phyloP scores from a whole-genome alignment of 2,888 invertebrate genomes.

The Pocota personata region DNA sequence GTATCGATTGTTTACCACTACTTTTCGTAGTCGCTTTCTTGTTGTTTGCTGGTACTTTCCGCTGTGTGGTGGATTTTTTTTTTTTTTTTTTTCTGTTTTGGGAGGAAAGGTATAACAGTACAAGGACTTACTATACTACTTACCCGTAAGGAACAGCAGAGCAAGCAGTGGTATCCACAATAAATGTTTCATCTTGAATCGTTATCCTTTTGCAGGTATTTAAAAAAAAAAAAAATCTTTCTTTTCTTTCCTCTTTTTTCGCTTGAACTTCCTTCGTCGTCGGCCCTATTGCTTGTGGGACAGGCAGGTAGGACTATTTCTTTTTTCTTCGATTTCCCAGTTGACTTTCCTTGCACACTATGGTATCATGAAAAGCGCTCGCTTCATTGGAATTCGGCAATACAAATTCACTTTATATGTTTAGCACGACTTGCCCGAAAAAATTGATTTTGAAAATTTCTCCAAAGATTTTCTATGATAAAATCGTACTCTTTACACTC shows the following conservation, averaged over 20 bases:
- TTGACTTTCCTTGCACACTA: constrained; percentile 32
- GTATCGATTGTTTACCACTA: constrained; percentile 72
- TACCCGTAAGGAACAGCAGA: constrained; percentile 57
- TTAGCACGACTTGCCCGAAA: constrained; percentile 28
- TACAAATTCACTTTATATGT: constrained; percentile 4
- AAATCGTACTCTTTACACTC: background rate
- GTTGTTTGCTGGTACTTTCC: constrained; percentile 41
- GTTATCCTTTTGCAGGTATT: constrained; percentile 54
- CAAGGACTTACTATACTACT: constrained; percentile 37
- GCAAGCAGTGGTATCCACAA: constrained; percentile 69
- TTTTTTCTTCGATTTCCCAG: constrained; percentile 7
- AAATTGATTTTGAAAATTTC: constrained; percentile 25
- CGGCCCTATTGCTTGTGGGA: constrained; percentile 15
- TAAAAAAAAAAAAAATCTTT: constrained; percentile 15
- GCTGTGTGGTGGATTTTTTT: constrained; percentile 49
- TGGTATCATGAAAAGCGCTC: constrained; percentile 25
- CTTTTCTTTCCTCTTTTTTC: constrained; percentile 23
- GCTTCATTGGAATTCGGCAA: constrained; percentile 48
- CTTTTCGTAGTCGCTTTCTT: constrained; percentile 66
- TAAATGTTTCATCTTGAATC: constrained; percentile 61
- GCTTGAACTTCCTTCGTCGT: background rate
- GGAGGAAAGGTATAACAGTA: background rate
- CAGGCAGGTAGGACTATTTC: constrained; percentile 36
- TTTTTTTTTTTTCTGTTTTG: background rate
- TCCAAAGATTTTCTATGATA: constrained; percentile 5